A percentile compares a stretch with the other conserved stretches of the same genome.
Evolutionary conservation across 2,888 invertebrate genomes (phyloP).

Genomic region (Crepidodera aurea): DNA sequence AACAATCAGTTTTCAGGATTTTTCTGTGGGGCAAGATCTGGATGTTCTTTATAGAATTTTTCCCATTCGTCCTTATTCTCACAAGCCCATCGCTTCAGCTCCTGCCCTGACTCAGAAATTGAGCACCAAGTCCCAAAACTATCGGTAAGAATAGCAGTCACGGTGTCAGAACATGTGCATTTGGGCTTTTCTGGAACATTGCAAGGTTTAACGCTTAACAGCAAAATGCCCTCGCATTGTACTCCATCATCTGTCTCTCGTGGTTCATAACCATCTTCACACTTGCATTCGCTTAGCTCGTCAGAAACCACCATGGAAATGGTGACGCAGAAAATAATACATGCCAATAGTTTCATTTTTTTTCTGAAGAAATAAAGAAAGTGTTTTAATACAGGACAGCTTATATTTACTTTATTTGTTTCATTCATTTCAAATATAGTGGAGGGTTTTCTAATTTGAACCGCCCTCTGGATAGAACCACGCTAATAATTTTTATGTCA

Average conservation of each 20-base stretch:
- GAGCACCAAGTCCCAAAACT: not conserved
- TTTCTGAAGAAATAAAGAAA: not conserved
- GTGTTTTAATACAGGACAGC: too few relatives aligned
- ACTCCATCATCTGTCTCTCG: not conserved
- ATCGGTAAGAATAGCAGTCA: not conserved
- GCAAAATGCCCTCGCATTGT: not conserved
- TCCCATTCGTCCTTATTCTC: slow-evolving; percentile 17
- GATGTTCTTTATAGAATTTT: not conserved
- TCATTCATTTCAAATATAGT: too few relatives aligned
- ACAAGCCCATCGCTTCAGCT: not conserved
- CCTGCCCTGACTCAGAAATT: not conserved
- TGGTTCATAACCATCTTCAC: not conserved
- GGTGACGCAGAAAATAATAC: not conserved
- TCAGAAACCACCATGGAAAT: not conserved
- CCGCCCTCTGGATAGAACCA: too few relatives aligned
- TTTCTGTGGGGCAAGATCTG: not conserved
- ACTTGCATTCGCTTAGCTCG: not conserved
- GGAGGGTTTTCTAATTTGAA: too few relatives aligned
- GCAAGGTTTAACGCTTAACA: not conserved
- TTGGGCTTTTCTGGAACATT: not conserved
- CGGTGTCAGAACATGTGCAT: not conserved
- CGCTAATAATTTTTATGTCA: too few relatives aligned
- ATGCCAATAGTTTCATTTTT: slow-evolving; percentile 1
- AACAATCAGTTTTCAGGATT: too few relatives aligned
- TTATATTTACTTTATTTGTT: too few relatives aligned